Base-by-base conservation (phyloP, 2,888 invertebrate species). In the Entomobrya multifasciata region DNA sequence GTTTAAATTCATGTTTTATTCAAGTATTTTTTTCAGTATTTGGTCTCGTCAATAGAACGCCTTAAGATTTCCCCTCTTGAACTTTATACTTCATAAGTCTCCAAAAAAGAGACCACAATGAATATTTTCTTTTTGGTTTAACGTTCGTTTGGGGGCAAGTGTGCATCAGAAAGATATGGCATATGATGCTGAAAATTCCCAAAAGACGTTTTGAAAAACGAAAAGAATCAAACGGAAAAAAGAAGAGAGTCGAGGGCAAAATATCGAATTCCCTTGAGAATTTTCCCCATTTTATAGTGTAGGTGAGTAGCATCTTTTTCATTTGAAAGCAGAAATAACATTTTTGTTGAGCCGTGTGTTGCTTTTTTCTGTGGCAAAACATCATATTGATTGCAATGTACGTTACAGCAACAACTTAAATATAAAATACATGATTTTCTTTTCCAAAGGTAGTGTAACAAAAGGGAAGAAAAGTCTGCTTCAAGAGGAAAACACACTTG, bases 101-200 rank as follows among this genome's bases (percentile, higher is more conserved):
- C n/a, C 11, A 78, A 22, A 70, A 77, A 81, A 70, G 70, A 55
- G 55, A 25, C 57, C 17, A 8, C 25, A 57, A 20, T 25, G 11
- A 60, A 47, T 20, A 41, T 67, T 41, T 79, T 65, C 57, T 41
- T 70, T 57, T 79, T 55, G 74, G 79, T 74, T 87, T 83, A 87
- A 67, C 52, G 52, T 52, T 72, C 74, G 60, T 82, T 88, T 74
- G 87, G 77, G 77, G 41, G 81, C 77, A 86, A 87, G 84, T 86
- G 87, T 87, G 86, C 79, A 57, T 55, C 25, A 76, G 70, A 76
- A 77, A 89, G 87, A 89, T 87, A 86, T 79, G 83, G 83, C 74
- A 65, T 72, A 44, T 82, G n/a, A n/a, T n/a, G 47, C 52, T 57
- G 70, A 78, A 87, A 87, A 89, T 87, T 89, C 89, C 88, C 89